A percentile compares a stretch with the other conserved stretches of the same genome.
phyloP scores from a whole-genome alignment of 1,140 invertebrate species.

The Parapsyche elsis region DNA sequence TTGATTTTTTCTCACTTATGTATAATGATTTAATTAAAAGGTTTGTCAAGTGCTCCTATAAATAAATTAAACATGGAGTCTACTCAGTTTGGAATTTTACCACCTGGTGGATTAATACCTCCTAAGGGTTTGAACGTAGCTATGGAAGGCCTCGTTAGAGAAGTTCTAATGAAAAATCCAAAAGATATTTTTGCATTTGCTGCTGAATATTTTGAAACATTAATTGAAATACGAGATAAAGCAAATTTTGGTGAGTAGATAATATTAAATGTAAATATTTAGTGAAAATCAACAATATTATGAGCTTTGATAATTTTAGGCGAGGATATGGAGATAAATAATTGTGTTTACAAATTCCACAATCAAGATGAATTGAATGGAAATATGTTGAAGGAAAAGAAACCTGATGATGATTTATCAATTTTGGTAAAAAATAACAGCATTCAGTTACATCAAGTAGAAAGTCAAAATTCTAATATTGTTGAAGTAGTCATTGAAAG shows the following conservation, averaged over 20 bases:
- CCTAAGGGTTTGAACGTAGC: constrained; percentile 48
- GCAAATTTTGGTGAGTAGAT: not conserved
- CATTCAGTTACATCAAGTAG: no score
- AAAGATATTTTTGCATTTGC: constrained; percentile 51
- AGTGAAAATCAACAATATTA: not conserved
- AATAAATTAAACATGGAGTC: not conserved
- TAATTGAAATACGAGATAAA: constrained; percentile 42
- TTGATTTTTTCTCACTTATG: no score
- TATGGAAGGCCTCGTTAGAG: constrained; percentile 54
- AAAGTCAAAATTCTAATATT: no score
- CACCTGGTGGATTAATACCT: constrained; percentile 46
- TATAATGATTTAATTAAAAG: no score
- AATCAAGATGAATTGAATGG: constrained; percentile 9
- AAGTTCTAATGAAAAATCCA: constrained; percentile 48
- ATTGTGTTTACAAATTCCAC: not conserved
- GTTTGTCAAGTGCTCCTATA: no score
- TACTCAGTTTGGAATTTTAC: constrained; percentile 35
- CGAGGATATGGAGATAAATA: constrained; percentile 1
- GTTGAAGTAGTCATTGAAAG: not conserved
- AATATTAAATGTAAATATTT: not conserved
- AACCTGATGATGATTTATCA: no score
- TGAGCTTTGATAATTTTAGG: not conserved
- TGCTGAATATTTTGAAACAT: constrained; percentile 54
- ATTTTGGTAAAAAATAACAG: no score
- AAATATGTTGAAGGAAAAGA: not conserved